Evolutionary conservation across 2,113 vertebrate genomes (phyloP).

Genomic region (Phycodurus eques): DNA sequence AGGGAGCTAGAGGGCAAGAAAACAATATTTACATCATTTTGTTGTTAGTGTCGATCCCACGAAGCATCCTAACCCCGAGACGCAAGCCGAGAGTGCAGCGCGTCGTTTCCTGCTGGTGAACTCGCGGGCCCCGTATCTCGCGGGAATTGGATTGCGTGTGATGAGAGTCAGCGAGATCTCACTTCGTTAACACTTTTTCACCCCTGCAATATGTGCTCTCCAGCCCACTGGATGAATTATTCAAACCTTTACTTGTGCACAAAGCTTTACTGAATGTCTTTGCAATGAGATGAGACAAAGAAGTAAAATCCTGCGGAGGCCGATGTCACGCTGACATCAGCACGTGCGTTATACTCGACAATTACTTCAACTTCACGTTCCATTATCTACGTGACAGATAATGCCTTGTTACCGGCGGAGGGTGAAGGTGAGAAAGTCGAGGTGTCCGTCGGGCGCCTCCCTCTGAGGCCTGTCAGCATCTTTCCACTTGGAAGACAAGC

Average conservation of each 20-base stretch:
- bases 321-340: conserved; percentile 9
- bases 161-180: background rate
- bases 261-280: conserved; percentile 9
- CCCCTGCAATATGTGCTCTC: conserved; percentile 28
- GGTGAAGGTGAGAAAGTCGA: conserved; percentile 20
- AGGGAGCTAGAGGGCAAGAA: background rate
- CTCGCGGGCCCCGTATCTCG: conserved; percentile 20
- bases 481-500: conserved; percentile 41
- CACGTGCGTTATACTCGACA: conserved; percentile 10
- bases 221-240: conserved; percentile 44
- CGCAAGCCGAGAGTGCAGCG: conserved; percentile 24
- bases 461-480: conserved; percentile 42
- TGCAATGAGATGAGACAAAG: background rate
- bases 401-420: conserved; percentile 13
- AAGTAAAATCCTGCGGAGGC: background rate
- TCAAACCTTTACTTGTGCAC: conserved; percentile 26
- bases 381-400: conserved; percentile 41
- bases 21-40: background rate
- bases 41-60: background rate
- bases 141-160: conserved; percentile 25
- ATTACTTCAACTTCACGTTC: conserved; percentile 41
- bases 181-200: conserved; percentile 18
- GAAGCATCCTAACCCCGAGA: background rate
- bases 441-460: conserved; percentile 16
- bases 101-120: conserved; percentile 37